Base-by-base conservation (phyloP, 2,888 invertebrate species). In the Cheilosia vernalis region DNA sequence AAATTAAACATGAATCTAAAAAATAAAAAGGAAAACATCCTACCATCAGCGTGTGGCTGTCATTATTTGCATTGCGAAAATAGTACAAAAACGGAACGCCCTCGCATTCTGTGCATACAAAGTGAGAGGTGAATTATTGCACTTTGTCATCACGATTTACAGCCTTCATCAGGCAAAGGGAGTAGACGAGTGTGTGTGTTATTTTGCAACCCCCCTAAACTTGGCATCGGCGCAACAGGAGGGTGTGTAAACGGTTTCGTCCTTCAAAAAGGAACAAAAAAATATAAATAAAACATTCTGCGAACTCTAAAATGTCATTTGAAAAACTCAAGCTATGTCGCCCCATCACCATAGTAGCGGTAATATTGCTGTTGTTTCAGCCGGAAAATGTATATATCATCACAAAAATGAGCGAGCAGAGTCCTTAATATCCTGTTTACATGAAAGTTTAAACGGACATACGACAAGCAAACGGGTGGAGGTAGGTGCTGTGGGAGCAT, bases 401-500 rank as follows among this genome's bases (percentile, higher is more conserved):
- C 58, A 37, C 13, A 56, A 24, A 76, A 76, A 58, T 49, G 56
- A 58, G 55, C 51, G 64, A 51, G 67, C 24, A 19, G 60, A 67
- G 69, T 77, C 77, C 77, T 77, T 77, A 69, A 77, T 77, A 77
- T 77, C 77, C 77, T 69, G 77, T 77, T 77, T 77, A 69, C 77
- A 77, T 77, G 77, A 77, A 77, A 77, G 77, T 69, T 77, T 69
- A 77, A 76, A 69, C 69, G 69, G 69, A 77, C 69, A 77, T 27
- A 61, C 69, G 61, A 69, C 77, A 69, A 53, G 42, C 19, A 13
- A 55, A 5, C n/a, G 17, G 37, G 21, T 56, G 37, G 63, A 40
- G 24, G 30, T 1, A 7, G 51, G 9, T 13, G n/a, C 7, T 9
- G 24, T 19, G 19, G 49, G 51, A 9, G 17, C 3, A 15, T 30